Percentiles rank a stretch among this genome's conserved stretches.
phyloP scores from a whole-genome alignment of 2,113 vertebrate species.

The Poecile atricapillus region DNA sequence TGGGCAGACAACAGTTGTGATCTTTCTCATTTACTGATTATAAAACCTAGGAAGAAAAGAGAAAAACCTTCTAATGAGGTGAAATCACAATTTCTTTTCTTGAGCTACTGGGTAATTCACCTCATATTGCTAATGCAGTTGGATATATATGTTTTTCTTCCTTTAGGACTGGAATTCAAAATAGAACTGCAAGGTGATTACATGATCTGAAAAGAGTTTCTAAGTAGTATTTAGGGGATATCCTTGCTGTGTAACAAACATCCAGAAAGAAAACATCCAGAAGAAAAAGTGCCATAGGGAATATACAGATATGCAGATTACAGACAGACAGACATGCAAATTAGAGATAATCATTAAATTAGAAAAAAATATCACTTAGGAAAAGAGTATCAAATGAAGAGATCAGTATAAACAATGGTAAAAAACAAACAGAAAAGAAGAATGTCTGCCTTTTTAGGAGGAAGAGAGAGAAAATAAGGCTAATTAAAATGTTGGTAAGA shows the following conservation, averaged over 20 bases:
- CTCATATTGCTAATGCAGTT: not conserved
- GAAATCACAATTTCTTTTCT: conserved; percentile 41
- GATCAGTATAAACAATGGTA: not conserved
- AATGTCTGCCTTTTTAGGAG: not conserved
- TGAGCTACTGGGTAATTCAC: conserved; percentile 7
- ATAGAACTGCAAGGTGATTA: not conserved
- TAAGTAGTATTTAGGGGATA: not conserved
- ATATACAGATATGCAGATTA: not conserved
- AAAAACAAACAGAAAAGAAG: not conserved
- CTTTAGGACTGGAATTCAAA: not conserved
- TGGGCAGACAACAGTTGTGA: conserved; percentile 48
- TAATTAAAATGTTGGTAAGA: not conserved
- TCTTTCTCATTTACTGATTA: conserved; percentile 76
- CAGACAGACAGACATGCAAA: not conserved
- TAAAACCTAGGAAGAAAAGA: conserved; percentile 68
- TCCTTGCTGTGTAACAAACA: not conserved
- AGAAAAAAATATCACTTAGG: not conserved
- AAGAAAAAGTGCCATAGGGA: not conserved
- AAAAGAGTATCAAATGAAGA: not conserved
- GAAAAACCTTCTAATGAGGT: conserved; percentile 56
- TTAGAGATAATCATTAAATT: not conserved
- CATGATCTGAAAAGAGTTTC: not conserved
- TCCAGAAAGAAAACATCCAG: not conserved
- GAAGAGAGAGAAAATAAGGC: not conserved
- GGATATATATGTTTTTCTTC: not conserved